Evolutionary conservation across 2,888 invertebrate genomes (phyloP).

Genomic region (Chaitophorus viminalis): DNA sequence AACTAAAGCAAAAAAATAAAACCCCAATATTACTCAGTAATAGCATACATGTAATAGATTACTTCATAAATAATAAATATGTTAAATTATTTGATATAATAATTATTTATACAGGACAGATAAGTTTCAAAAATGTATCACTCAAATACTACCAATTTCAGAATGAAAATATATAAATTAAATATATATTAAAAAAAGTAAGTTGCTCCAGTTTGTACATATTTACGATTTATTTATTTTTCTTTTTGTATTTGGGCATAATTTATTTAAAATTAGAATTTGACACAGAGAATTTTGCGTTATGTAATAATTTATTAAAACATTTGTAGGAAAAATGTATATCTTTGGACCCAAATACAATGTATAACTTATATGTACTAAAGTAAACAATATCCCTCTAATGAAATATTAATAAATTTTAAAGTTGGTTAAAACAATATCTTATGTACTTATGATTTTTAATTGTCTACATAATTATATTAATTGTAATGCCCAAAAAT

Average conservation of each 20-base stretch:
- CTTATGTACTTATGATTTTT: background rate
- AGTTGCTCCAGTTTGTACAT: background rate
- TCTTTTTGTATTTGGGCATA: background rate
- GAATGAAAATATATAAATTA: background rate
- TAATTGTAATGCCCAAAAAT: background rate
- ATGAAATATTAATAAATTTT: background rate
- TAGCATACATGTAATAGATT: background rate
- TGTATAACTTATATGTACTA: background rate
- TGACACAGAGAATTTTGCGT: background rate
- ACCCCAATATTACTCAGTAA: background rate
- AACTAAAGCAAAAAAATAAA: background rate
- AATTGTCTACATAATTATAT: background rate
- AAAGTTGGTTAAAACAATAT: background rate
- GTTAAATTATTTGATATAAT: background rate
- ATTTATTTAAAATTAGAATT: background rate
- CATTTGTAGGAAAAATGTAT: background rate
- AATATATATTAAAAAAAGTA: slow-evolving; percentile 4
- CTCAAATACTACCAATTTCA: background rate
- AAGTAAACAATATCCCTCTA: background rate
- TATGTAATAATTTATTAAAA: background rate
- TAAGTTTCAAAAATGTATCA: slow-evolving; percentile 9
- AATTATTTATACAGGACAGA: background rate
- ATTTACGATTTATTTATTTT: background rate
- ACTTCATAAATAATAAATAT: slow-evolving; percentile 1
- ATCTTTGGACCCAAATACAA: background rate